phyloP scores from a whole-genome alignment of 2,888 invertebrate species.

The Tetropium fuscum region DNA sequence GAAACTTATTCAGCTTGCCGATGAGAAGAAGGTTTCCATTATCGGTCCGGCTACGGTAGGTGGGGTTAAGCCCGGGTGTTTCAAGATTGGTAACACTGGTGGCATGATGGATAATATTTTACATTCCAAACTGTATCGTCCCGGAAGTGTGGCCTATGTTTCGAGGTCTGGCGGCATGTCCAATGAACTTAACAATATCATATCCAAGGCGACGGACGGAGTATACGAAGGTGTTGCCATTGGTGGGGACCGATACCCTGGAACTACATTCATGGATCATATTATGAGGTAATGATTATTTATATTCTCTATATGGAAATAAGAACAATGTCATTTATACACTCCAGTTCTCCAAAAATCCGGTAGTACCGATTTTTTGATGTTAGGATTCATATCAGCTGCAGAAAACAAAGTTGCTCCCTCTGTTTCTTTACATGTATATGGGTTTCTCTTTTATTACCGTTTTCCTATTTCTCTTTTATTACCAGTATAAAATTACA shows the following conservation, averaged over 20 bases:
- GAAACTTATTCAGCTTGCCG: conserved; percentile 87
- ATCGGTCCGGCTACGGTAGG: conserved; percentile 90
- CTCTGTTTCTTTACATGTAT: too few relatives aligned
- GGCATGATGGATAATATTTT: conserved; percentile 99
- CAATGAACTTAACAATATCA: conserved; percentile 98
- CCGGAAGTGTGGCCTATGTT: conserved; percentile 98
- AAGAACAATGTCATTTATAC: too few relatives aligned
- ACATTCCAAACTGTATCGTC: conserved; percentile 95
- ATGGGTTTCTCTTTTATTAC: too few relatives aligned
- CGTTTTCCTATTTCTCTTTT: too few relatives aligned
- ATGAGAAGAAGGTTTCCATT: conserved; percentile 73
- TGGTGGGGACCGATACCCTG: conserved; percentile 94
- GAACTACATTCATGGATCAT: conserved; percentile 98
- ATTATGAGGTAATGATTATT: conserved; percentile 85
- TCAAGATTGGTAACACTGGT: conserved; percentile 99
- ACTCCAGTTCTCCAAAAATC: too few relatives aligned
- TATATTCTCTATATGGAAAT: too few relatives aligned
- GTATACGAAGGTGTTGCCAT: conserved; percentile 99
- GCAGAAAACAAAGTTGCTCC: too few relatives aligned
- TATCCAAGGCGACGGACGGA: conserved; percentile 96
- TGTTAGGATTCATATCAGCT: too few relatives aligned
- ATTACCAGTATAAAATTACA: too few relatives aligned
- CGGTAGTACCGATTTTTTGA: too few relatives aligned
- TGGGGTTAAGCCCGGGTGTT: conserved; percentile 98
- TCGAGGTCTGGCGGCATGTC: conserved; percentile 99